Percentiles rank a stretch among this genome's conserved stretches.
Evolutionary conservation across 2,113 vertebrate species (phyloP).

Genomic region (Eptesicus fuscus): DNA sequence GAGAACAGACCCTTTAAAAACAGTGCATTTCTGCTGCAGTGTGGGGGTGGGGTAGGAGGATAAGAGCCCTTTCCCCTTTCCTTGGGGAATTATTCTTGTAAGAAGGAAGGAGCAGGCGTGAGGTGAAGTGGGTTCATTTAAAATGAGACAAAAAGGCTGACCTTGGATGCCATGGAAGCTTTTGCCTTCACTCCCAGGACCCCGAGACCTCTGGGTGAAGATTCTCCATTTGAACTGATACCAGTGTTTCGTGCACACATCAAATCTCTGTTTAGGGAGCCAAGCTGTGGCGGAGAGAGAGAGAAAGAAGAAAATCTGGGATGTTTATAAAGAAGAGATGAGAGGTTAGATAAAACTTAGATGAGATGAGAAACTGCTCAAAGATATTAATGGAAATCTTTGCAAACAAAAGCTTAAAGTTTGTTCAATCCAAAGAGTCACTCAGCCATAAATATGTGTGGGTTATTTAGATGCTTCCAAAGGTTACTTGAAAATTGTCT

Average conservation of each 20-base stretch:
- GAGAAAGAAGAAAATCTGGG: neutral
- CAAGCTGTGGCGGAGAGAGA: neutral
- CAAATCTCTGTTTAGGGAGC: neutral
- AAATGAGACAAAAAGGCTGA: constrained; percentile 56
- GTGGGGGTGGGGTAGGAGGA: constrained; percentile 40
- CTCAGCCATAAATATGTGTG: constrained; percentile 41
- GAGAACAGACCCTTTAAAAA: constrained; percentile 73
- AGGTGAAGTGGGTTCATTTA: constrained; percentile 57
- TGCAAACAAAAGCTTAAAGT: constrained; percentile 44
- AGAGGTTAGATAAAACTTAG: neutral
- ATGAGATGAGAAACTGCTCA: constrained; percentile 45
- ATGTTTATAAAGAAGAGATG: neutral
- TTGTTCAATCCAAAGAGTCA: constrained; percentile 48
- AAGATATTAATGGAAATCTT: constrained; percentile 55
- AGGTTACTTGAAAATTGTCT: constrained; percentile 59
- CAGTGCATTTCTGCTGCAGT: constrained; percentile 54
- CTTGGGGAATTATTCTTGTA: constrained; percentile 51
- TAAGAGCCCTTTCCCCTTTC: constrained; percentile 56
- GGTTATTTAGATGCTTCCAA: constrained; percentile 64
- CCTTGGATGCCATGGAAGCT: neutral
- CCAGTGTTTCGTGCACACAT: neutral
- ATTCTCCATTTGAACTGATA: neutral
- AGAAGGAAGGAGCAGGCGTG: constrained; percentile 41
- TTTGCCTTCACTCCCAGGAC: constrained; percentile 8
- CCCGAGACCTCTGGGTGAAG: neutral